These are phyloP conservation scores for Potamilus streckersoni DNA, from an alignment of 1,140 invertebrate species.

Conservation along the genomic window DNA sequence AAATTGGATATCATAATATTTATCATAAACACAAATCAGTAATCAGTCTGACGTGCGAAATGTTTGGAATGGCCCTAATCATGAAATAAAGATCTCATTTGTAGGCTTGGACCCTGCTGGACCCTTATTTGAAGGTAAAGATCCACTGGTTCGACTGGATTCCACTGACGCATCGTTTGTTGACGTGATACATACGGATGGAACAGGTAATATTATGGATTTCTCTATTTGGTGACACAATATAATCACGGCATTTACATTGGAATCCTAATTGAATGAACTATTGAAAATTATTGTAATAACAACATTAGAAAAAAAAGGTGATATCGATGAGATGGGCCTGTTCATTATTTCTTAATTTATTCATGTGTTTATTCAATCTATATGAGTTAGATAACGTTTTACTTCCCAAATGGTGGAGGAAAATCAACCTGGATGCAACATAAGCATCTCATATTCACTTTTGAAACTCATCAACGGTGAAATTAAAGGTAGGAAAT, in stretches of 20 bases:
- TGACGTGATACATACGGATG: conserved; percentile 95
- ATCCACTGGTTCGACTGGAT: conserved; percentile 64
- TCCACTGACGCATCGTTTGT: conserved; percentile 86
- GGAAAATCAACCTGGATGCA: not conserved
- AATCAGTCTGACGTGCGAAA: no score
- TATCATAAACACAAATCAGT: no score
- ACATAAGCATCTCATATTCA: not conserved
- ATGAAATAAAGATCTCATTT: not conserved
- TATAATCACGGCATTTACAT: not conserved
- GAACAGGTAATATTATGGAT: not conserved
- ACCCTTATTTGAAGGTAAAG: conserved; percentile 74
- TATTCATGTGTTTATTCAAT: not conserved
- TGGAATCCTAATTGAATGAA: not conserved
- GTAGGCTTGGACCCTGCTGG: conserved; percentile 78
- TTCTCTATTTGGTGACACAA: not conserved
- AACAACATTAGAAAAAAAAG: not conserved
- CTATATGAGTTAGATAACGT: not conserved
- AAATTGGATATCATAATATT: no score
- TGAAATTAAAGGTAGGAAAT: no score
- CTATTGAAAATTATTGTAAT: not conserved
- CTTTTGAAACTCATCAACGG: no score
- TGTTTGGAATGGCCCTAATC: no score
- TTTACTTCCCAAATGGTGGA: conserved; percentile 1
- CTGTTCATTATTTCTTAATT: not conserved
- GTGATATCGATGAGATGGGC: not conserved